A percentile compares a stretch with the other conserved stretches of the same genome.
These are phyloP conservation scores for Syrrhaptes paradoxus DNA, from an alignment of 2,113 vertebrate genomes.

Conservation along the genomic window DNA sequence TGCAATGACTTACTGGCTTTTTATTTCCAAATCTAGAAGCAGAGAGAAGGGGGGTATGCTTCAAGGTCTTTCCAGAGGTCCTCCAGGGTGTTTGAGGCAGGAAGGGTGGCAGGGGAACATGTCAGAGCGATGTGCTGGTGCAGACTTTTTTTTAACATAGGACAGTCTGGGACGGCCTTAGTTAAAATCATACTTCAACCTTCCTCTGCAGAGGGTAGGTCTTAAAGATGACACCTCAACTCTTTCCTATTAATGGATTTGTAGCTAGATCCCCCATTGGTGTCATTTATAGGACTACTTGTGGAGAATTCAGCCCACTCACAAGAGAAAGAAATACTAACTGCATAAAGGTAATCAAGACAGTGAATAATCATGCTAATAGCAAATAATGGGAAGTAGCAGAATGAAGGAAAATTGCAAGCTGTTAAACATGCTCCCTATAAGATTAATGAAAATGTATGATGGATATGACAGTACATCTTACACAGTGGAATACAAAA, in stretches of 20 bases:
- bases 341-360: neutral
- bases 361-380: neutral
- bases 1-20: neutral
- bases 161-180: neutral
- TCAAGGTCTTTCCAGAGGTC: neutral
- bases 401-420: neutral
- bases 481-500: neutral
- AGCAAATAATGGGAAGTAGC: neutral
- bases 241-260: neutral
- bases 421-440: neutral
- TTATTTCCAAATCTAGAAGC: neutral
- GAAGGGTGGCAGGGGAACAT: neutral
- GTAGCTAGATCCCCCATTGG: neutral
- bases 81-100: neutral
- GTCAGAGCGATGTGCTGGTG: neutral
- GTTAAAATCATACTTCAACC: neutral
- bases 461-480: neutral
- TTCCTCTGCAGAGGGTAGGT: neutral
- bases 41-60: neutral
- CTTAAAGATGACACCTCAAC: neutral
- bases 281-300: neutral
- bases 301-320: neutral
- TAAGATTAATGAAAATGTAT: neutral
- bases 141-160: neutral
- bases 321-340: neutral